phyloP scores from a whole-genome alignment of 2,888 invertebrate genomes.

The Dryomyza anilis region DNA sequence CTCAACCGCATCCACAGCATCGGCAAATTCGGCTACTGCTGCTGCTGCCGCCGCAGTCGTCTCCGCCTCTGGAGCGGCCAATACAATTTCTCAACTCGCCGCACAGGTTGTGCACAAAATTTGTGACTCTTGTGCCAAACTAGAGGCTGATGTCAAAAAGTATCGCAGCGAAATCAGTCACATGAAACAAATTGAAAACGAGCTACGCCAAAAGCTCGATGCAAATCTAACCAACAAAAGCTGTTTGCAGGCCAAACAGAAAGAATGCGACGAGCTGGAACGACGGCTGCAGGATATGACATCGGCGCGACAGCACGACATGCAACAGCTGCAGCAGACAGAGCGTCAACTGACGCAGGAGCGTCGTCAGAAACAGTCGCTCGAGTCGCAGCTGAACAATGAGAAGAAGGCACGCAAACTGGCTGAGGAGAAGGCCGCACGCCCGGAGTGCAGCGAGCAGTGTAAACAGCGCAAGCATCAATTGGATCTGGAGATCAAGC shows the following conservation, averaged over 20 bases:
- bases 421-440: slow-evolving; percentile 62
- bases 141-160: slow-evolving; percentile 60
- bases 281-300: slow-evolving; percentile 78
- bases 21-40: no score
- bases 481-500: slow-evolving; percentile 72
- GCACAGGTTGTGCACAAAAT: slow-evolving; percentile 60
- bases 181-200: slow-evolving; percentile 61
- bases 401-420: slow-evolving; percentile 74
- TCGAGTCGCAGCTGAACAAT: slow-evolving; percentile 75
- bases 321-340: slow-evolving; percentile 73
- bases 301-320: slow-evolving; percentile 76
- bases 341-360: slow-evolving; percentile 85
- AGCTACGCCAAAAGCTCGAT: slow-evolving; percentile 62
- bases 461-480: slow-evolving; percentile 72
- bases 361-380: slow-evolving; percentile 74
- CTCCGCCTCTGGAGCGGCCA: slow-evolving; percentile 49
- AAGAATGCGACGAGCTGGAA: slow-evolving; percentile 85
- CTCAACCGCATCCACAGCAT: slow-evolving; percentile 45
- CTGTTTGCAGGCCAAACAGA: slow-evolving; percentile 75
- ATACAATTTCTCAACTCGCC: slow-evolving; percentile 56
- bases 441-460: slow-evolving; percentile 70
- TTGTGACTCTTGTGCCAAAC: slow-evolving; percentile 59
- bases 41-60: no score
- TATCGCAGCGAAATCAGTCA: slow-evolving; percentile 59
- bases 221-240: slow-evolving; percentile 72